Conservation (phyloP, 2,888 invertebrate species). For the Apotomis betuletana region DNA sequence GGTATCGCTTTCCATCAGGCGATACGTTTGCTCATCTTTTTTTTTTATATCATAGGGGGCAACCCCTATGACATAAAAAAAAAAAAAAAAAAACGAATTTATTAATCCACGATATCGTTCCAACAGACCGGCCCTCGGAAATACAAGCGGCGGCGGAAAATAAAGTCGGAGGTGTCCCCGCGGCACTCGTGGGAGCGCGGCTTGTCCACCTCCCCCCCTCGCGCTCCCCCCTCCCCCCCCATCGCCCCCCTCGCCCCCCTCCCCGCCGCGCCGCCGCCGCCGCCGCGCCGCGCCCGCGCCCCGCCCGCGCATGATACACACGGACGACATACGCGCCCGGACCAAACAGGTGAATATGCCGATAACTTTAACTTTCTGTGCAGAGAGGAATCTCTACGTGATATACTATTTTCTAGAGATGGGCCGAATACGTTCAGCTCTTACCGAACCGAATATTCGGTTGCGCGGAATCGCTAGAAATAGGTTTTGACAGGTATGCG, state of each 20-base stretch:
- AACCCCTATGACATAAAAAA: no score
- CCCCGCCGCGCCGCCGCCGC: constrained; percentile 55
- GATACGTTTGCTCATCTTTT: no score
- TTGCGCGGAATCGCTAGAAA: no score
- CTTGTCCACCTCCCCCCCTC: constrained; percentile 44
- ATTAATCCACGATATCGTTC: not conserved
- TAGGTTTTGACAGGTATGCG: no score
- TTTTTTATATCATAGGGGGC: no score
- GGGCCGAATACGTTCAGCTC: no score
- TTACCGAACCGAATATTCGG: no score
- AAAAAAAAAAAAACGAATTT: no score
- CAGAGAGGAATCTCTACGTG: no score
- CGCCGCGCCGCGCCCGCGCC: constrained; percentile 72
- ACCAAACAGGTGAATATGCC: constrained; percentile 83
- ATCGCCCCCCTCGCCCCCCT: constrained; percentile 39
- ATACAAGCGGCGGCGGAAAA: constrained; percentile 90
- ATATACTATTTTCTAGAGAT: no score
- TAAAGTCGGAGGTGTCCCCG: constrained; percentile 76
- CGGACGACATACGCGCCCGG: constrained; percentile 85
- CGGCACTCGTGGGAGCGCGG: constrained; percentile 54
- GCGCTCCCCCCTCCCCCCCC: constrained; percentile 72
- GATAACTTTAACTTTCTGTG: no score
- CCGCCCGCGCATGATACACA: constrained; percentile 91
- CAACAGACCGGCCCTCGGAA: constrained; percentile 88
- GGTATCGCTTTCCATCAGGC: no score